phyloP scores from a whole-genome alignment of 2,797 vertebrate genomes.

The Pipistrellus pygmaeus region DNA sequence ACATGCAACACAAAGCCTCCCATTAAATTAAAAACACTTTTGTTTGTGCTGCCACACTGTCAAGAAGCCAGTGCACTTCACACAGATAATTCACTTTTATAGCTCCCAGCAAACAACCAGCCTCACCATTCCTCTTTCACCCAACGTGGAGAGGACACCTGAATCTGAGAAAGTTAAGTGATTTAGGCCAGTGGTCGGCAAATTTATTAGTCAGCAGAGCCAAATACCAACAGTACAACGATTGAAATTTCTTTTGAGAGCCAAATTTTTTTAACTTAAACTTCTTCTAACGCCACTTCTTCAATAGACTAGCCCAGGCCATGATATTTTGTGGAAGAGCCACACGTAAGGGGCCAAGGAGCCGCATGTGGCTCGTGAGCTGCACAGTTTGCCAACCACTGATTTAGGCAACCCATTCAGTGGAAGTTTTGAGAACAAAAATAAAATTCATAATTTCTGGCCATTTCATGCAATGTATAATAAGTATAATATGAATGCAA shows the following conservation, averaged over 20 bases:
- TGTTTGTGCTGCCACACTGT: background rate
- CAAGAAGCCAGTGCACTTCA: background rate
- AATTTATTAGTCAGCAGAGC: too few relatives aligned
- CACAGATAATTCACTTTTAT: background rate
- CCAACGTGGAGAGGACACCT: background rate
- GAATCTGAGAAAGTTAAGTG: background rate
- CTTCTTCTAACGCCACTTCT: too few relatives aligned
- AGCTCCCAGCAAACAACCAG: background rate
- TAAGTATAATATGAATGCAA: background rate
- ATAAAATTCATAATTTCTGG: background rate
- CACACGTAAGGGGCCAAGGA: too few relatives aligned
- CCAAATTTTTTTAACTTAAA: too few relatives aligned
- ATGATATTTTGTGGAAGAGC: too few relatives aligned
- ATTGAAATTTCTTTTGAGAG: too few relatives aligned
- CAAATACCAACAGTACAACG: too few relatives aligned
- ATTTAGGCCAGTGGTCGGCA: background rate
- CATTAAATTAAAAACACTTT: background rate
- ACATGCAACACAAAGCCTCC: background rate
- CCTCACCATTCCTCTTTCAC: background rate
- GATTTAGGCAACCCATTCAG: background rate
- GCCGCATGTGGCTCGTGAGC: too few relatives aligned
- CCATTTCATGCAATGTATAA: background rate
- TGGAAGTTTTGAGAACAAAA: conserved; percentile 13
- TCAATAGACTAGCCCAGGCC: too few relatives aligned
- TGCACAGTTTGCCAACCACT: too few relatives aligned